Conservation (phyloP, 2,113 vertebrate species). For the Laterallus jamaicensis region DNA sequence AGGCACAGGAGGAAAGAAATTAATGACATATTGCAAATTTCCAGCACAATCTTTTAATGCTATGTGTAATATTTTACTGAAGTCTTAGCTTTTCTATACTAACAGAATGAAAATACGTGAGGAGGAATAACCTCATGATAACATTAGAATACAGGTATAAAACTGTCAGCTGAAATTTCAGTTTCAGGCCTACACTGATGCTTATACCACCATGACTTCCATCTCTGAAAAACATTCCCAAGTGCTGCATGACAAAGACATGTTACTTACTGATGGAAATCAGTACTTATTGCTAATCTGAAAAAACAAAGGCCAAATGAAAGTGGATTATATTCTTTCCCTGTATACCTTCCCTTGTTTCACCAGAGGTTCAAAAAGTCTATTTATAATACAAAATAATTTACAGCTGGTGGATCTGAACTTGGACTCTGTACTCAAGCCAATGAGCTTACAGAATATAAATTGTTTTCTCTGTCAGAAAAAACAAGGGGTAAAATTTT, state of each 20-base stretch:
- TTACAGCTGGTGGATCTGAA: not conserved
- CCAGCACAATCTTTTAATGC: not conserved
- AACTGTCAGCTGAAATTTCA: not conserved
- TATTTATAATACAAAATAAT: not conserved
- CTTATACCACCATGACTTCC: not conserved
- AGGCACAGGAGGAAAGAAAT: not conserved
- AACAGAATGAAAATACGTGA: not conserved
- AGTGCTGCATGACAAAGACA: not conserved
- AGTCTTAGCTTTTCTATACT: not conserved
- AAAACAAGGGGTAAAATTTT: not conserved
- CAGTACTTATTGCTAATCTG: conserved; percentile 3
- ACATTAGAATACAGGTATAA: not conserved
- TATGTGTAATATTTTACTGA: not conserved
- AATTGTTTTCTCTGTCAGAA: not conserved
- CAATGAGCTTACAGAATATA: not conserved
- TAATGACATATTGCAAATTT: not conserved
- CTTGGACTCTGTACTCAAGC: not conserved
- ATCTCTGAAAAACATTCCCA: not conserved
- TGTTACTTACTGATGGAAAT: not conserved
- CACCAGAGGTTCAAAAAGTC: not conserved
- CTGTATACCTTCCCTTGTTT: not conserved
- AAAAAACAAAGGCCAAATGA: conserved; percentile 21
- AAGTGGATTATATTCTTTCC: not conserved
- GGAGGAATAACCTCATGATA: not conserved
- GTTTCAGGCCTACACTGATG: not conserved